Conservation (phyloP, 1,140 invertebrate species). For the Apis laboriosa region DNA sequence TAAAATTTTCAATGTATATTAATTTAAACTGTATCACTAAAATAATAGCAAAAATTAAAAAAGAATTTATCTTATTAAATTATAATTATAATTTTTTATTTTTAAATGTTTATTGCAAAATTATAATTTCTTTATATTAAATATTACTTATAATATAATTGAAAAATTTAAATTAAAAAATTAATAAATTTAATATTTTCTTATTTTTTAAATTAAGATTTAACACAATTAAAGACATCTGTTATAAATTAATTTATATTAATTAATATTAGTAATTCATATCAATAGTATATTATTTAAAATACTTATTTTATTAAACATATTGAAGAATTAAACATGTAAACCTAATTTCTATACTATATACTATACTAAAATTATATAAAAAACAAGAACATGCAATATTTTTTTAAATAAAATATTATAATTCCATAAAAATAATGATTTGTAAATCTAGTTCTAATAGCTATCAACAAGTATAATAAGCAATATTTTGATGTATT, state of each 20-base stretch:
- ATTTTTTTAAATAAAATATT: constrained; percentile 5
- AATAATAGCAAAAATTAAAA: not conserved
- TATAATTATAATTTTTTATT: too few relatives aligned
- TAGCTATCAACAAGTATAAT: not conserved
- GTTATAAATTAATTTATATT: not conserved
- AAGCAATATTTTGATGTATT: not conserved
- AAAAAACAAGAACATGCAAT: not conserved
- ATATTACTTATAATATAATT: not conserved
- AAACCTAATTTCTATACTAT: not conserved
- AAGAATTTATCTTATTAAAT: too few relatives aligned
- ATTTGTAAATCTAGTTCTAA: not conserved
- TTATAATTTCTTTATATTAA: too few relatives aligned
- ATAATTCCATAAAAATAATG: not conserved
- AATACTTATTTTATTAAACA: not conserved
- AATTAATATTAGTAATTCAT: not conserved
- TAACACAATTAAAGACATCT: not conserved
- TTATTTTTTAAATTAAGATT: not conserved
- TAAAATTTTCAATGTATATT: not conserved
- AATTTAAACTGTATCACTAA: not conserved
- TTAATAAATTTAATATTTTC: not conserved
- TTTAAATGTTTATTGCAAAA: too few relatives aligned
- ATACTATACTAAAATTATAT: not conserved
- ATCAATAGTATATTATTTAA: not conserved
- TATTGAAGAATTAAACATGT: not conserved
- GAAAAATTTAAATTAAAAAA: constrained; percentile 1